These are phyloP conservation scores for Sinocyclocheilus anophthalmus DNA, from an alignment of 2,113 vertebrate genomes.

Conservation along the genomic window DNA sequence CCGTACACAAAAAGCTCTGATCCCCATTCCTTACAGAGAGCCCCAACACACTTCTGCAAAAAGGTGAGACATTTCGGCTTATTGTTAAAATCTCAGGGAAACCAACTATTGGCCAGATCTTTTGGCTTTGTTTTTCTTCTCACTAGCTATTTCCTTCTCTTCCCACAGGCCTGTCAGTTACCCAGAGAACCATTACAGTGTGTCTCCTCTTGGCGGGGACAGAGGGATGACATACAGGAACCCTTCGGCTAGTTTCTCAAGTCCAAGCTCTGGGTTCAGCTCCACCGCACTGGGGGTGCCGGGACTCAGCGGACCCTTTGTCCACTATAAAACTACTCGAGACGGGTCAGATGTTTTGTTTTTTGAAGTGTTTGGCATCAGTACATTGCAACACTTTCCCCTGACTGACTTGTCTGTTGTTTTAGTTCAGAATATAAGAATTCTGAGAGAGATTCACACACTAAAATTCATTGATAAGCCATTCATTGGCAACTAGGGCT, in stretches of 20 bases:
- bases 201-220: conserved; percentile 79
- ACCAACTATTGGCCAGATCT: background rate
- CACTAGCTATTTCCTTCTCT: conserved; percentile 1
- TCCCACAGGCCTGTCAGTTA: conserved; percentile 86
- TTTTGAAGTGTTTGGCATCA: background rate
- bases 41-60: conserved; percentile 80
- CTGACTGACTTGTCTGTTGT: background rate
- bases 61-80: conserved; percentile 73
- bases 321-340: conserved; percentile 83
- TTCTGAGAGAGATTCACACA: background rate
- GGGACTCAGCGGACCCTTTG: conserved; percentile 71
- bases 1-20: conserved; percentile 74
- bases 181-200: conserved; percentile 85
- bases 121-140: conserved; percentile 12
- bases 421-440: background rate
- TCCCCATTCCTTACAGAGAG: conserved; percentile 82
- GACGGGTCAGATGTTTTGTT: conserved; percentile 74
- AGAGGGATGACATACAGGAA: conserved; percentile 83
- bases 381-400: background rate
- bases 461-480: background rate
- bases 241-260: conserved; percentile 89
- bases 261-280: conserved; percentile 62
- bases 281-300: conserved; percentile 66
- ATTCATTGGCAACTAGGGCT: background rate
- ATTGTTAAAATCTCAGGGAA: background rate